Conservation (phyloP, 2,113 vertebrate genomes). For the Tachuris rubrigastra region DNA sequence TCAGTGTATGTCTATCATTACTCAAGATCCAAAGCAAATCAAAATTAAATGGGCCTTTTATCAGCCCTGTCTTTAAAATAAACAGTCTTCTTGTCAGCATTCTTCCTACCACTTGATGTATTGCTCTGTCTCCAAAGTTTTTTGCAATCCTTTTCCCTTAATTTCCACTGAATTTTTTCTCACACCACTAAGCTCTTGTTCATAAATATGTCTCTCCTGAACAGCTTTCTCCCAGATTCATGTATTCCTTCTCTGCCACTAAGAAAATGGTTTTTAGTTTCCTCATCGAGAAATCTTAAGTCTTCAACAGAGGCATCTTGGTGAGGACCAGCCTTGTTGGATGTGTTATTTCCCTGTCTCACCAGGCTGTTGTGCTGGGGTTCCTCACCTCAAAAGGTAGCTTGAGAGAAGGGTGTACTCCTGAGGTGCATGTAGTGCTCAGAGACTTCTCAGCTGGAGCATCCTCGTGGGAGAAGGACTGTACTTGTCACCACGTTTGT, state of each 20-base stretch:
- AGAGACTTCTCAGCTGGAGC: not conserved
- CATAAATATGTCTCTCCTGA: not conserved
- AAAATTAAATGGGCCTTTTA: not conserved
- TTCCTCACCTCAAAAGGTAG: not conserved
- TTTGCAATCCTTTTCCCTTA: not conserved
- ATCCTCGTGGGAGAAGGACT: not conserved
- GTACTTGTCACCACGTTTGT: not conserved
- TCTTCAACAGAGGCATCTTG: not conserved
- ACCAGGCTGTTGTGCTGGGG: not conserved
- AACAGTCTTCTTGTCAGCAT: not conserved
- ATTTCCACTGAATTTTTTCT: not conserved
- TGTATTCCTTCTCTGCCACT: not conserved
- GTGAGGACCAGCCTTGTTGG: not conserved
- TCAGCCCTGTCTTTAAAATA: not conserved
- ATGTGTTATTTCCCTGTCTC: not conserved
- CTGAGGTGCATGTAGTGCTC: not conserved
- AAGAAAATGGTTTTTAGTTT: not conserved
- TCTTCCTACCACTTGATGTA: not conserved
- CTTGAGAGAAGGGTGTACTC: not conserved
- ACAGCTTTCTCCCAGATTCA: not conserved
- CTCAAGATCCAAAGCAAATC: not conserved
- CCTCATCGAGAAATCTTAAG: not conserved
- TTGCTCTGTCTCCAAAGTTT: not conserved
- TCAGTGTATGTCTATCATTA: not conserved
- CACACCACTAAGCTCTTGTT: not conserved